A percentile compares a stretch with the other conserved stretches of the same genome.
Conservation (phyloP, 2,797 vertebrate genomes). For the Anableps anableps region DNA sequence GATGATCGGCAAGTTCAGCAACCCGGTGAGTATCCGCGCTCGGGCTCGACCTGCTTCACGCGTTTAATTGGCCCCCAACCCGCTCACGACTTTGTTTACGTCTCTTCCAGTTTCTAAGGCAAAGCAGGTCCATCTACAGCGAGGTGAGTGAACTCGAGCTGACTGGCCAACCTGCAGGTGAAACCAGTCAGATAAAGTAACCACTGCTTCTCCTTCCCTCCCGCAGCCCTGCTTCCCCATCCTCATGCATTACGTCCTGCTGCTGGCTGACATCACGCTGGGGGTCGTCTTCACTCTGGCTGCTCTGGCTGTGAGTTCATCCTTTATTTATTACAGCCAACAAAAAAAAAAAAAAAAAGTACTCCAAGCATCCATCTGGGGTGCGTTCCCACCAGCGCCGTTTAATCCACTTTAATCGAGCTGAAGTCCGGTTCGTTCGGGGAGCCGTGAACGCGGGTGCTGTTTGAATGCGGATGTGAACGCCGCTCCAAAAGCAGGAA, state of each 20-base stretch:
- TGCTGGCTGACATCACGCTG: background rate
- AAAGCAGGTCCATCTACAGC: background rate
- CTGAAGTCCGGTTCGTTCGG: too few species aligned
- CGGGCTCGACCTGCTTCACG: background rate
- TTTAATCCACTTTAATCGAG: background rate
- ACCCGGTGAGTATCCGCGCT: background rate
- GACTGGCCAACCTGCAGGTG: background rate
- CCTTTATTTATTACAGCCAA: background rate
- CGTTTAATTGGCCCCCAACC: too few species aligned
- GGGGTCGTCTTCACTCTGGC: conserved; percentile 12
- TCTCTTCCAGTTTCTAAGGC: background rate
- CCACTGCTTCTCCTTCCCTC: background rate
- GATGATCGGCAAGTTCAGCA: background rate
- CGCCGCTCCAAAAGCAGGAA: background rate
- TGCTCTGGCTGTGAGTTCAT: conserved; percentile 6
- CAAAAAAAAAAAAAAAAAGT: too few species aligned
- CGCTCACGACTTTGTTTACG: background rate
- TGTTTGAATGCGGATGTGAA: background rate
- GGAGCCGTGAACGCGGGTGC: background rate
- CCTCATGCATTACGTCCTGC: background rate
- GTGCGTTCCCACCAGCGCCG: background rate
- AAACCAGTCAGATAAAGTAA: background rate
- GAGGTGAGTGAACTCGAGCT: background rate
- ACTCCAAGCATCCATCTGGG: background rate
- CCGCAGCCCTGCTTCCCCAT: conserved; percentile 14